Conservation (phyloP, 2,797 vertebrate genomes). For the Scyliorhinus canicula region DNA sequence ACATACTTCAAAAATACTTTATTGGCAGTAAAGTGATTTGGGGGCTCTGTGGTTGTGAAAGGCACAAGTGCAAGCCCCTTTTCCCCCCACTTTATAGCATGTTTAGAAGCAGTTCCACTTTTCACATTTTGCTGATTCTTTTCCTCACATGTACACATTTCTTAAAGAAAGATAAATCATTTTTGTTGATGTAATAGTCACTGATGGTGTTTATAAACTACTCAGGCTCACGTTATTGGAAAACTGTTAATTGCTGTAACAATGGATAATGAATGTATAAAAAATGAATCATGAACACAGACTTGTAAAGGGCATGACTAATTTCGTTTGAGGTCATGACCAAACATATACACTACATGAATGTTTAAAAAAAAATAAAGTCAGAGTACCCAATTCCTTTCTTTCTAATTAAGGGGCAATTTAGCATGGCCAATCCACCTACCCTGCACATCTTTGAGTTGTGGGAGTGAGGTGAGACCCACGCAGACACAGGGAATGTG, state of each 20-base stretch:
- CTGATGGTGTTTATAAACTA: background rate
- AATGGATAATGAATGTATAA: background rate
- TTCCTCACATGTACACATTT: background rate
- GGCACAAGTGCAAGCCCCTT: background rate
- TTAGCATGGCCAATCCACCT: too few relatives aligned
- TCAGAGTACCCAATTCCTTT: too few relatives aligned
- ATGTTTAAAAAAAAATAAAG: too few relatives aligned
- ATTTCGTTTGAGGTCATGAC: constrained; percentile 8
- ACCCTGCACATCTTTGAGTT: too few relatives aligned
- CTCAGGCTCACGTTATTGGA: background rate
- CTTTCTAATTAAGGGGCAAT: too few relatives aligned
- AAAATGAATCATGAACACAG: constrained; percentile 8
- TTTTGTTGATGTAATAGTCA: constrained; percentile 7
- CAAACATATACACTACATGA: background rate
- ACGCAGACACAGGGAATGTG: too few relatives aligned
- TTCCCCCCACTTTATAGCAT: background rate
- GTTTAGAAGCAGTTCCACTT: background rate
- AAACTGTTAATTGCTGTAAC: constrained; percentile 1
- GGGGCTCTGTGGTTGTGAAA: too few relatives aligned
- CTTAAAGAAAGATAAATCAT: background rate
- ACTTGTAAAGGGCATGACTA: constrained; percentile 25
- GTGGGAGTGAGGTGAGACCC: too few relatives aligned
- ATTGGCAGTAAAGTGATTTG: too few relatives aligned
- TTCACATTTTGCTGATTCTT: background rate
- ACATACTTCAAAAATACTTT: too few relatives aligned